Base-by-base conservation (phyloP, 1,140 invertebrate genomes). In the Lanistes nyassanus region DNA sequence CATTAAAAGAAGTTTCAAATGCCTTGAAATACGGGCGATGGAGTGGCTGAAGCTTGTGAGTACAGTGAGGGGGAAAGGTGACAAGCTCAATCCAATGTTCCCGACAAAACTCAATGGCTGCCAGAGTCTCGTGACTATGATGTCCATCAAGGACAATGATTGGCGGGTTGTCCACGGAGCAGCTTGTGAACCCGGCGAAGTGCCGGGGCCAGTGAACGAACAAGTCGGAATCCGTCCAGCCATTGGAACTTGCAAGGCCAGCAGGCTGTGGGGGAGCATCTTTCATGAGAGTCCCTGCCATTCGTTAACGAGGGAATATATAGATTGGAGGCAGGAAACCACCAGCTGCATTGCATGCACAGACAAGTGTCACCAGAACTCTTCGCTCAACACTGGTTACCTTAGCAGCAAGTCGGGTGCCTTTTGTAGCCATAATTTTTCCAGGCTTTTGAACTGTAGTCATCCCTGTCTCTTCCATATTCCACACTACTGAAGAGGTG, bases 391-490 rank as follows among this genome's bases (percentile, higher is more conserved):
- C 88, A 73, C 87, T 89, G 13, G 87, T 90, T 21, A 90, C 71
- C 74, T 83, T 76, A 53, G 87, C 88, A 9, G 91, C 86, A 84
- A 91, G 87, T 77, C 85, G 85, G 37, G 74, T 67, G 47, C 89
- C 89, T 82, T 84, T 85, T 74, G 76, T 80, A 51, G 87, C 83
- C 19, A 91, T 76, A 68, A 92, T 81, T 82, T 89, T 90, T 39
- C 78, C 67, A 51, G 86, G 83, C 78, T 88, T 88, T 31, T 90
- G 85, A 6, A 90, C 89, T 26, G 88, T 90, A 34, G 88, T 89
- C 47, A 90, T 78, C 21, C 90, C 90, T 13, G 88, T 91, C 80
- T 91, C 91, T 80, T 91, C 90, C 39, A 90, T 82, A 79, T 91
- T 91, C 69, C 84, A 90, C 21, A 91, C 88, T 56, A 67, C 4